Evolutionary conservation across 2,888 invertebrate species (phyloP).

Genomic region (Galerucella nymphaeae): DNA sequence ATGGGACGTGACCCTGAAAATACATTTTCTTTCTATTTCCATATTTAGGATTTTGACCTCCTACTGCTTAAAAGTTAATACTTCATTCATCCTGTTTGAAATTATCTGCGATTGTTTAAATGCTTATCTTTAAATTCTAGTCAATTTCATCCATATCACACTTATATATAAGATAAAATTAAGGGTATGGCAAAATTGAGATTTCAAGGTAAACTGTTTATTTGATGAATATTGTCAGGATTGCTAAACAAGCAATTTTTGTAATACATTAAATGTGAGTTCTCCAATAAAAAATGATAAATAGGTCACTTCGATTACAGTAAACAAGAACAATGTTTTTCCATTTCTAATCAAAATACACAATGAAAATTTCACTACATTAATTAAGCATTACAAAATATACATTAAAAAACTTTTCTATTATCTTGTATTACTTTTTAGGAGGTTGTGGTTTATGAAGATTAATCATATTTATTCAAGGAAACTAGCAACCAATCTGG

Average conservation of each 20-base stretch:
- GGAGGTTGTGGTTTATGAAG: conserved; percentile 1
- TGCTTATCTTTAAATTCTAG: conserved; percentile 4
- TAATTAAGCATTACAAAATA: neutral
- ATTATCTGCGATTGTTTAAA: conserved; percentile 4
- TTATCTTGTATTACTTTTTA: neutral
- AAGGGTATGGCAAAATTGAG: neutral
- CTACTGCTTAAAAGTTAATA: conserved; percentile 29
- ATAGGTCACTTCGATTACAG: neutral
- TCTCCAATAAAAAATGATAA: neutral
- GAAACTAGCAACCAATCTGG: neutral
- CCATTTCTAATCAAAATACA: neutral
- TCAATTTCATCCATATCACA: conserved; percentile 2
- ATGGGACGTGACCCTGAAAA: conserved; percentile 26
- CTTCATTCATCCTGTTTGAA: neutral
- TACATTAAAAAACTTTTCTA: neutral
- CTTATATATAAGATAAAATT: neutral
- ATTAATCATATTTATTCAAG: neutral
- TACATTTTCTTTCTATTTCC: conserved; percentile 28
- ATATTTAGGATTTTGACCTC: conserved; percentile 38
- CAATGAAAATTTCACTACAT: neutral
- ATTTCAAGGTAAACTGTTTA: conserved; percentile 13
- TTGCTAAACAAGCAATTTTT: neutral
- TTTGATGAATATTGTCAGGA: neutral
- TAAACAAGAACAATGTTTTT: neutral
- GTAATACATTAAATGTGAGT: neutral